Evolutionary conservation across 2,888 invertebrate species (phyloP), one percentile per base, ranked within the genome.

Genomic region (Tanypteryx hageni): DNA sequence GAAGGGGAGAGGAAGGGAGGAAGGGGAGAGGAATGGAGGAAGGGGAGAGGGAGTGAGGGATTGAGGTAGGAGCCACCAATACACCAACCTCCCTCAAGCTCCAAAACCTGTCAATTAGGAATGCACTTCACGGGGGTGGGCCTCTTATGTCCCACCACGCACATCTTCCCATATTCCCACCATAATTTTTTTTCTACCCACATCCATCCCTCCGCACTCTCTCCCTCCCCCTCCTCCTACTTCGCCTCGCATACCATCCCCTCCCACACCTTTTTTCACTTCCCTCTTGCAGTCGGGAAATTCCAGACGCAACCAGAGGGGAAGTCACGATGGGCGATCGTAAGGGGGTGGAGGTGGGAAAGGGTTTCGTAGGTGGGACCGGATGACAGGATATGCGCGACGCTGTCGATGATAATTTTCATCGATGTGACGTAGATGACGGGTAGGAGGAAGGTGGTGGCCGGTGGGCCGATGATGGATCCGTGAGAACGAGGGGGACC

Each of bases 321-420:
- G 83, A 83, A 83, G 83, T 83, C 83, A 83, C 83, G 83, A n/a
- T 44, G n/a, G 83, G 18, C 83, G 57, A 57, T n/a, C 57, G 56
- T 57, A 57, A n/a, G 56, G 18, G n/a, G n/a, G n/a, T n/a, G n/a
- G 0, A 18, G 82, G 82, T 44, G 10, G 16, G 31, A 27, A 8
- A 13, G 82, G 7, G 31, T 16, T 18, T 16, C 18, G 83, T 44
- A 57, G 83, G 44, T 57, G 83, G 83, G 57, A 83, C 56, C 83
- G 83, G 83, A 83, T 83, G 83, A 57, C n/a, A 81, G 16, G n/a
- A 27, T 27, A 22, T n/a, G 81, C 82, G 44, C 11, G 31, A 31
- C 18, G 56, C 83, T 83, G 83, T 83, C 57, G 14, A 7, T 57
- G 83, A 56, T 56, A n/a, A 83, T 57, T 56, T 83, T 57, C 83